phyloP scores from a whole-genome alignment of 2,888 invertebrate genomes.

The Lepetodrilus schrolli region DNA sequence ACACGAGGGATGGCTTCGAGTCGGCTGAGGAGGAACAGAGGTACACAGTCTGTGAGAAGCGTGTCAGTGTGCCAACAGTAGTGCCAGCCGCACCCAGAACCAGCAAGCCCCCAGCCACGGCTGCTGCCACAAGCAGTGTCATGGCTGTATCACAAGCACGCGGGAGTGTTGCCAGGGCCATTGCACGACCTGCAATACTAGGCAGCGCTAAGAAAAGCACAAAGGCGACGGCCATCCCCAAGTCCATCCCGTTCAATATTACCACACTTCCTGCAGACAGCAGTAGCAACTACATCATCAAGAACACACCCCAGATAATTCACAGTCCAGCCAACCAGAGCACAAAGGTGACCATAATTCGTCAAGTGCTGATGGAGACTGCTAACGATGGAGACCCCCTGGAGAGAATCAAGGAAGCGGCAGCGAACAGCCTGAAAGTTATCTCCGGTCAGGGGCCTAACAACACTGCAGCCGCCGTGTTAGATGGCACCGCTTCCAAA shows the following conservation, averaged over 20 bases:
- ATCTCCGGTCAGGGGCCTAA: background rate
- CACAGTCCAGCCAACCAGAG: background rate
- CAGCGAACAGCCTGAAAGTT: background rate
- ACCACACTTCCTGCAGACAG: constrained; percentile 8
- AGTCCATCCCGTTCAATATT: background rate
- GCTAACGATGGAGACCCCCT: background rate
- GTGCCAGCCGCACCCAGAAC: no score
- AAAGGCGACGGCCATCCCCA: background rate
- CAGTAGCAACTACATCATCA: background rate
- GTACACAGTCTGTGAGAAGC: background rate
- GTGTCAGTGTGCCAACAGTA: background rate
- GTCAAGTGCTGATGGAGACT: constrained; percentile 12
- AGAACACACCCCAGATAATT: background rate
- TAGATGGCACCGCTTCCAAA: no score
- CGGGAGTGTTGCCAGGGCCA: no score
- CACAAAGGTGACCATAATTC: background rate
- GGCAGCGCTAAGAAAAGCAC: no score
- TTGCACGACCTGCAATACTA: no score
- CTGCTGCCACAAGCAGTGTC: background rate
- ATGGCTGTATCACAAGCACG: no score
- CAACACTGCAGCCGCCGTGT: background rate
- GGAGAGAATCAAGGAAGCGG: constrained; percentile 1
- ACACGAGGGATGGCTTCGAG: background rate
- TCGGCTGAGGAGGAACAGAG: background rate
- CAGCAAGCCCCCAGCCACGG: background rate